These are phyloP conservation scores for Caenorhabditis plicata DNA, from an alignment of 2,888 invertebrate species.

Conservation along the genomic window DNA sequence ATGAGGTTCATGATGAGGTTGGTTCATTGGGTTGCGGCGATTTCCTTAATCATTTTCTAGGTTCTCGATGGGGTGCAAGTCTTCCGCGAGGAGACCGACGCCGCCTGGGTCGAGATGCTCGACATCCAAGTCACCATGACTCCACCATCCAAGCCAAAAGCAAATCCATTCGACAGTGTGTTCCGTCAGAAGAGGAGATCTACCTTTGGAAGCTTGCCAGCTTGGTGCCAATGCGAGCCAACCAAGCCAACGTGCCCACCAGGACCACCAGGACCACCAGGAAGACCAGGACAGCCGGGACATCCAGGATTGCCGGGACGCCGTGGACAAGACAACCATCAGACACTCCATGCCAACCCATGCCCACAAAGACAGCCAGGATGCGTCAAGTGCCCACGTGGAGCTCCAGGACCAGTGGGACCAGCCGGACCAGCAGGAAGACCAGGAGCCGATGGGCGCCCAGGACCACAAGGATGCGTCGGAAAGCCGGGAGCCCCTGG, in stretches of 20 bases:
- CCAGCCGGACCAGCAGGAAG: slow-evolving; percentile 34
- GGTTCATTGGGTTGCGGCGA: neutral
- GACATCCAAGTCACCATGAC: slow-evolving; percentile 55
- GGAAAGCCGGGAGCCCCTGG: slow-evolving; percentile 21
- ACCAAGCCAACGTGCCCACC: slow-evolving; percentile 50
- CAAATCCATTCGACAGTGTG: slow-evolving; percentile 48
- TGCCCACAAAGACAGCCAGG: slow-evolving; percentile 38
- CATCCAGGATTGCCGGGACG: slow-evolving; percentile 41
- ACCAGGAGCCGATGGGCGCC: slow-evolving; percentile 33
- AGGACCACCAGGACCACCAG: slow-evolving; percentile 51
- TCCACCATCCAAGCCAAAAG: slow-evolving; percentile 54
- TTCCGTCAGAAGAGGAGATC: slow-evolving; percentile 53
- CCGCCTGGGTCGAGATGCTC: slow-evolving; percentile 55
- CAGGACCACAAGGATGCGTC: slow-evolving; percentile 23
- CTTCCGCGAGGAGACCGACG: slow-evolving; percentile 54
- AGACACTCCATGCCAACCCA: slow-evolving; percentile 38
- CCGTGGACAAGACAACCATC: slow-evolving; percentile 45
- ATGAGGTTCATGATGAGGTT: slow-evolving; percentile 43
- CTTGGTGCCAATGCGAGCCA: slow-evolving; percentile 53
- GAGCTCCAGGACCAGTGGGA: slow-evolving; percentile 9
- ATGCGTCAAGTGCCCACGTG: no score
- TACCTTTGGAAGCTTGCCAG: slow-evolving; percentile 47
- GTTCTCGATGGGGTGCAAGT: slow-evolving; percentile 51
- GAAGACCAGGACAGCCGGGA: slow-evolving; percentile 47
- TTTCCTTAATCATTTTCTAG: slow-evolving; percentile 7